Base-by-base conservation (phyloP, 2,113 vertebrate species). In the Oryzias celebensis region DNA sequence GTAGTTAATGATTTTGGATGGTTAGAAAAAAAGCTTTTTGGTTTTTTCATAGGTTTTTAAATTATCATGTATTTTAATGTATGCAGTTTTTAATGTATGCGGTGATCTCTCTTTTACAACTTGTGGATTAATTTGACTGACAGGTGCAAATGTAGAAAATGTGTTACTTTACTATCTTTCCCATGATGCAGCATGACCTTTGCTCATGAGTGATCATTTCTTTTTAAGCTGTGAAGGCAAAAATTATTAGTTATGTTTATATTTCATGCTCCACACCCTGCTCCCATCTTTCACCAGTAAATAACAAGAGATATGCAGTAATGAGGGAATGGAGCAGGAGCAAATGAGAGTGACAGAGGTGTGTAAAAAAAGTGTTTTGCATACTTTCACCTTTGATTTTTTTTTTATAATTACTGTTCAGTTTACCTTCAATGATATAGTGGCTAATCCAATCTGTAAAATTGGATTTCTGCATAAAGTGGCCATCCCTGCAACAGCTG, bases 351-450 rank as follows among this genome's bases (percentile, higher is more conserved):
- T 26, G 70, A 62, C 53, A 62, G 65, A 58, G 58, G 47, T 74
- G 84, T 73, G 65, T 61, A 73, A 2, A 31, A 31, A 55, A 52
- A 71, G 46, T 81, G 82, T 82, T 83, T 83, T 82, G 86, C 80
- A 84, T 79, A 75, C 78, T 72, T 78, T 84, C 81, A 81, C 83
- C 85, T 90, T 80, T 86, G 86, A 88, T 89, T 89, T 88, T 81
- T 76, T 81, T 76, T 78, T 76, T 20, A 84, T 84, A 88, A 90
- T 89, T 87, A 87, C 74, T 72, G 72, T 70, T 83, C 81, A 78
- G 82, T 86, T 86, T 86, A 87, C 83, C 80, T 81, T 85, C 71
- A 87, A 68, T 80, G 75, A 84, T 78, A 82, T 61, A 77, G 73
- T 78, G 58, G 74, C 80, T 84, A 85, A 83, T 75, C 77, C 85